Conservation (phyloP, 2,113 vertebrate species). For the Trematocara macrostoma region DNA sequence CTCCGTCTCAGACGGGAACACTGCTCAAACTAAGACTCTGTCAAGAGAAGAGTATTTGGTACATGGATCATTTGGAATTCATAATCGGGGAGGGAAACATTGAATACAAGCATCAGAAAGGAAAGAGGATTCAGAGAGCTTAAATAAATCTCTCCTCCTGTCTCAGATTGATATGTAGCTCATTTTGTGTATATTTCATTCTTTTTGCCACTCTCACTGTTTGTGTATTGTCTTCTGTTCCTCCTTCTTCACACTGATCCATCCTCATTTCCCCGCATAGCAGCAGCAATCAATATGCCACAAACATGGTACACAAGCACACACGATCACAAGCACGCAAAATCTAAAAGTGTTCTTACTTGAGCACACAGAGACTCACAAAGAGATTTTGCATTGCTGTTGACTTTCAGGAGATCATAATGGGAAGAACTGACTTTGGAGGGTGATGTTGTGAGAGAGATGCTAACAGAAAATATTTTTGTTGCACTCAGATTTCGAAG, state of each 20-base stretch:
- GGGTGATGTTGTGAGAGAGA: not conserved
- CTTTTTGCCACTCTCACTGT: slow-evolving; percentile 5
- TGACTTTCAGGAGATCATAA: not conserved
- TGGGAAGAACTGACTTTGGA: not conserved
- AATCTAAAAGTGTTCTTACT: not conserved
- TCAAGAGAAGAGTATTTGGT: slow-evolving; percentile 23
- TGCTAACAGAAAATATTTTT: slow-evolving; percentile 1
- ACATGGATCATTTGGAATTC: slow-evolving; percentile 41
- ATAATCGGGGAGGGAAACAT: not conserved
- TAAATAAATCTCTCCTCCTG: slow-evolving; percentile 58
- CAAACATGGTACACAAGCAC: not conserved
- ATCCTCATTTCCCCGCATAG: slow-evolving; percentile 6
- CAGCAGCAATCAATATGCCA: slow-evolving; percentile 17
- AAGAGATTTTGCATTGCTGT: not conserved
- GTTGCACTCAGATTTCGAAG: not conserved
- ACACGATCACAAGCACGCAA: not conserved
- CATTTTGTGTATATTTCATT: slow-evolving; percentile 28
- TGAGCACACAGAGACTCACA: slow-evolving; percentile 1
- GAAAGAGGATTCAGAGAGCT: slow-evolving; percentile 36
- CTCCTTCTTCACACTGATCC: slow-evolving; percentile 27
- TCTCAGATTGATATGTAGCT: slow-evolving; percentile 56
- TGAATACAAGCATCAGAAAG: slow-evolving; percentile 24
- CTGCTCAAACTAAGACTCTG: slow-evolving; percentile 2
- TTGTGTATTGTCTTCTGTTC: slow-evolving; percentile 30
- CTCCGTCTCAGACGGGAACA: not conserved